Percentiles rank a stretch among this genome's conserved stretches.
Conservation (phyloP, 2,888 invertebrate genomes). For the Punctoribates punctum region DNA sequence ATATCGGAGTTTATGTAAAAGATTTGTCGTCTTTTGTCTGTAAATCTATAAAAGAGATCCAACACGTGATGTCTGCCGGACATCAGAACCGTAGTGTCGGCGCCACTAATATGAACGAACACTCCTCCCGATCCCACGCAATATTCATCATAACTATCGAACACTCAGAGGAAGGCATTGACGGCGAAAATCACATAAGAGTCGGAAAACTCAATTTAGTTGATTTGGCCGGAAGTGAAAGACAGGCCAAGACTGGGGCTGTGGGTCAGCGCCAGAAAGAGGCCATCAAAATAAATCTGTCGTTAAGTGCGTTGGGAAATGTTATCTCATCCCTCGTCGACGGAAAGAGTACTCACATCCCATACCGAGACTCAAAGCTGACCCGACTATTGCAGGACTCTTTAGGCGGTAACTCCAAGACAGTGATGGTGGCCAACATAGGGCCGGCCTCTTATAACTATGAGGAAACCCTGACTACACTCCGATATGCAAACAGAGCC, state of each 20-base stretch:
- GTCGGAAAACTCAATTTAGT: conserved; percentile 96
- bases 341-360: conserved; percentile 89
- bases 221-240: conserved; percentile 96
- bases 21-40: conserved; percentile 97
- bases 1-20: conserved; percentile 96
- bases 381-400: conserved; percentile 95
- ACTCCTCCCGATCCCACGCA: conserved; percentile 95
- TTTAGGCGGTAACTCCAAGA: conserved; percentile 96
- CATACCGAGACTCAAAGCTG: conserved; percentile 94
- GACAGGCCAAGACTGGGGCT: conserved; percentile 95
- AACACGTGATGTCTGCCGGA: conserved; percentile 52
- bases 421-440: conserved; percentile 98
- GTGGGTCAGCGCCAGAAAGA: conserved; percentile 86
- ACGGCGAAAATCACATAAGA: conserved; percentile 58
- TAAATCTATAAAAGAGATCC: conserved; percentile 90
- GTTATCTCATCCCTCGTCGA: conserved; percentile 93
- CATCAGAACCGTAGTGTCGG: conserved; percentile 64
- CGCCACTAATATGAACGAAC: conserved; percentile 97
- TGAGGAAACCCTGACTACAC: conserved; percentile 94
- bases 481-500: conserved; percentile 92
- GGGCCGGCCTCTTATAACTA: conserved; percentile 97
- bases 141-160: conserved; percentile 97
- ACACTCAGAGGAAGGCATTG: conserved; percentile 59
- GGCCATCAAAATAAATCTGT: conserved; percentile 95
- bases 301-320: conserved; percentile 93